These are phyloP conservation scores for Ariopsis seemanni DNA, from an alignment of 2,113 vertebrate genomes.

Conservation along the genomic window DNA sequence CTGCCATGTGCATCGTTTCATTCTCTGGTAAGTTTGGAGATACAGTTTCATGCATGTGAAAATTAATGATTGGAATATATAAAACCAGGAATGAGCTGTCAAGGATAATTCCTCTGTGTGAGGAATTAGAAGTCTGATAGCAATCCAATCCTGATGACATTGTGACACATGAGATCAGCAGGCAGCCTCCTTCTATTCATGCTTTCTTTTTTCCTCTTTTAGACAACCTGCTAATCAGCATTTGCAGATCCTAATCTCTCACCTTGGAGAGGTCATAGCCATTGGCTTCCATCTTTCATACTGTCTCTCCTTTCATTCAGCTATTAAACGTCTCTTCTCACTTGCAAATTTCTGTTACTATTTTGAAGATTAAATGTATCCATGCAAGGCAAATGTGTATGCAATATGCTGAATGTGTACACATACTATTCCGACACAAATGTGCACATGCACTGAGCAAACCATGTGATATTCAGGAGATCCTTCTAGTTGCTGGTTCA, in stretches of 20 bases:
- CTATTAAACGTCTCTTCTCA: neutral
- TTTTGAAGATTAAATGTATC: conserved; percentile 16
- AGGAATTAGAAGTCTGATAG: conserved; percentile 18
- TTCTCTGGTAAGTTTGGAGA: conserved; percentile 4
- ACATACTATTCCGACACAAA: neutral
- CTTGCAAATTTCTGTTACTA: neutral
- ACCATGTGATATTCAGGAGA: conserved; percentile 24
- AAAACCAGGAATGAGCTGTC: neutral
- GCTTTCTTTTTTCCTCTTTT: conserved; percentile 20
- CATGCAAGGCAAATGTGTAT: neutral
- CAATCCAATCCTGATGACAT: neutral
- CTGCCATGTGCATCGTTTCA: neutral
- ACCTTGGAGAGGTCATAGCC: conserved; percentile 43
- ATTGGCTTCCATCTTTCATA: conserved; percentile 22
- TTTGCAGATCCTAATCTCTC: conserved; percentile 41
- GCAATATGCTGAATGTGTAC: neutral
- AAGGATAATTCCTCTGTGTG: neutral
- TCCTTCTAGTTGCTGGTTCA: conserved; percentile 52
- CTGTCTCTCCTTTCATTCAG: conserved; percentile 24
- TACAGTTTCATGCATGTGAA: conserved; percentile 11
- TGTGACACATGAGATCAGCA: conserved; percentile 23
- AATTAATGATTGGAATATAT: conserved; percentile 15
- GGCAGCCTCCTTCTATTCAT: neutral
- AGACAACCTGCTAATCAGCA: conserved; percentile 36
- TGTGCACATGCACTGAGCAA: neutral